Evolutionary conservation across 2,797 vertebrate genomes (phyloP).

Genomic region (Myiothlypis chrysogaster): DNA sequence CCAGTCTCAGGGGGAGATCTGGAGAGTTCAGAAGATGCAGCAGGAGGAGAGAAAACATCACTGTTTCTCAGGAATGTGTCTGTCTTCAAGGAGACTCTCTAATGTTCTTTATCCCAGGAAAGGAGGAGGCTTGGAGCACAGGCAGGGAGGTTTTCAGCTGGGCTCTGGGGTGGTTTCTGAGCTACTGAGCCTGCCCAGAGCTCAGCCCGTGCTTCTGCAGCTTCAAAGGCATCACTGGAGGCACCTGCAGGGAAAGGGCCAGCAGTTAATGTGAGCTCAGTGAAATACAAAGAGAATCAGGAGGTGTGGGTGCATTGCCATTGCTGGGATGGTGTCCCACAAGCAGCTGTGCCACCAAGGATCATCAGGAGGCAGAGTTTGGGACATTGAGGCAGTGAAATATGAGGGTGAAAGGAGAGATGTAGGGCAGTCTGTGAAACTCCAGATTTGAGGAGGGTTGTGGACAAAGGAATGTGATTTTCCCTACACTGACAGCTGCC

Average conservation of each 20-base stretch:
- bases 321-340: background rate
- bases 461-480: background rate
- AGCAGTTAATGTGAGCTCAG: background rate
- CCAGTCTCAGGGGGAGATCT: background rate
- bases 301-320: fast-evolving
- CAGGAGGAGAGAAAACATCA: background rate
- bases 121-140: background rate
- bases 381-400: background rate
- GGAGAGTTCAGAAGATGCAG: background rate
- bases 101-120: background rate
- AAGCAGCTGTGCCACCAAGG: background rate
- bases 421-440: background rate
- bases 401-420: background rate
- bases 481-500: background rate
- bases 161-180: background rate
- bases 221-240: background rate
- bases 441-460: background rate
- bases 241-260: background rate
- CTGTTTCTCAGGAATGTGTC: background rate
- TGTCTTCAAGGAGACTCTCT: background rate
- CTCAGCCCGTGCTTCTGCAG: background rate
- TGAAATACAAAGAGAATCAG: background rate
- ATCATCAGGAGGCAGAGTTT: background rate
- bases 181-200: background rate
- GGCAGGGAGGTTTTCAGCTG: background rate